These are phyloP conservation scores for Pseudanteris insignis DNA, from an alignment of 2,888 invertebrate genomes.

Conservation along the genomic window DNA sequence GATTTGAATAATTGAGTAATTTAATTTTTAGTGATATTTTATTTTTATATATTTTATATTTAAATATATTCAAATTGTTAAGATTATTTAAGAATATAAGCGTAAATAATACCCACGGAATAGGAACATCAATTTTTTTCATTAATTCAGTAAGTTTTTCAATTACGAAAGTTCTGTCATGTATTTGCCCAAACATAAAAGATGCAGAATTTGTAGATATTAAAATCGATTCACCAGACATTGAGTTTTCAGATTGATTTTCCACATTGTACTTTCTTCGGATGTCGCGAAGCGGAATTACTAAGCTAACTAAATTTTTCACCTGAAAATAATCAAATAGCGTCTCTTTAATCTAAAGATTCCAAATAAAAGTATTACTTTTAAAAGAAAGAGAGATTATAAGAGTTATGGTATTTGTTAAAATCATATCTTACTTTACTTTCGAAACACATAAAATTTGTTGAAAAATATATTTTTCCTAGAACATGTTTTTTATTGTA, in stretches of 20 bases:
- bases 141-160: conserved; percentile 90
- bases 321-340: too few relatives aligned
- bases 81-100: neutral
- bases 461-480: conserved; percentile 90
- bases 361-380: too few relatives aligned
- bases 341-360: too few relatives aligned
- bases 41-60: conserved; percentile 5
- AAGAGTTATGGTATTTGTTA: too few relatives aligned
- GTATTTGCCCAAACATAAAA: conserved; percentile 88
- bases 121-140: conserved; percentile 70
- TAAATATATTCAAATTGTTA: too few relatives aligned
- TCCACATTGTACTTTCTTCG: conserved; percentile 79
- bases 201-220: conserved; percentile 84
- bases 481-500: conserved; percentile 90
- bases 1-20: too few relatives aligned
- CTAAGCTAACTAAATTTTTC: conserved; percentile 82
- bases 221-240: conserved; percentile 77
- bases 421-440: conserved; percentile 84
- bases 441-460: conserved; percentile 95
- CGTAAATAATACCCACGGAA: conserved; percentile 58
- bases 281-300: conserved; percentile 88
- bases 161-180: conserved; percentile 87
- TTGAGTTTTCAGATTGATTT: conserved; percentile 72
- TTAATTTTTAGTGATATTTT: too few relatives aligned
- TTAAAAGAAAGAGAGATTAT: too few relatives aligned